Percentiles rank a stretch among this genome's conserved stretches.
These are phyloP conservation scores for honey bee (Apis mellifera) DNA, from an alignment of 1,140 invertebrate genomes.

Conservation along the genomic window DNA sequence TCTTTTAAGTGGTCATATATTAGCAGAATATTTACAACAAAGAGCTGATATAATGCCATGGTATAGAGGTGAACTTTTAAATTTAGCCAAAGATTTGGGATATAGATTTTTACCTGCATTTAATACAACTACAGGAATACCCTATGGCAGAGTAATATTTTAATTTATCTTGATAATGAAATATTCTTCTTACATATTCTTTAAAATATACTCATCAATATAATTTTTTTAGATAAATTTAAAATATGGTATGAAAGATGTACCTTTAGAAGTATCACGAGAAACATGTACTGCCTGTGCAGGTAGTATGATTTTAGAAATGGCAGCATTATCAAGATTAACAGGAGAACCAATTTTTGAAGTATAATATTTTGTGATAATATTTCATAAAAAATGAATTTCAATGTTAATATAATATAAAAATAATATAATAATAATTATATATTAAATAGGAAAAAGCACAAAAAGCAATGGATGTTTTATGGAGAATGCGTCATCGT, in stretches of 20 bases:
- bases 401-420: not conserved
- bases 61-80: constrained; percentile 95
- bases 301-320: constrained; percentile 98
- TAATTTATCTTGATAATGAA: constrained; percentile 30
- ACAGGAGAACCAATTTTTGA: constrained; percentile 97
- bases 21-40: constrained; percentile 91
- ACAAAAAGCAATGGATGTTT: constrained; percentile 96
- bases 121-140: constrained; percentile 98
- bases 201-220: constrained; percentile 13
- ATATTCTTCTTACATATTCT: not conserved
- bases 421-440: constrained; percentile 16
- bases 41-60: constrained; percentile 90
- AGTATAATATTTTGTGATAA: constrained; percentile 74
- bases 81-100: constrained; percentile 96
- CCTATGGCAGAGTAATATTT: constrained; percentile 91
- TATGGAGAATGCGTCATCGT: constrained; percentile 97
- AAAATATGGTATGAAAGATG: constrained; percentile 91
- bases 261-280: constrained; percentile 87
- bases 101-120: constrained; percentile 96
- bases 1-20: constrained; percentile 95
- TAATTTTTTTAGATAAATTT: constrained; percentile 89
- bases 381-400: constrained; percentile 9
- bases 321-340: constrained; percentile 96
- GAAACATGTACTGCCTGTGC: constrained; percentile 99
- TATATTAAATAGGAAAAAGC: constrained; percentile 88